These are phyloP conservation scores for Ameiurus melas DNA, from an alignment of 2,113 vertebrate genomes.

Conservation along the genomic window DNA sequence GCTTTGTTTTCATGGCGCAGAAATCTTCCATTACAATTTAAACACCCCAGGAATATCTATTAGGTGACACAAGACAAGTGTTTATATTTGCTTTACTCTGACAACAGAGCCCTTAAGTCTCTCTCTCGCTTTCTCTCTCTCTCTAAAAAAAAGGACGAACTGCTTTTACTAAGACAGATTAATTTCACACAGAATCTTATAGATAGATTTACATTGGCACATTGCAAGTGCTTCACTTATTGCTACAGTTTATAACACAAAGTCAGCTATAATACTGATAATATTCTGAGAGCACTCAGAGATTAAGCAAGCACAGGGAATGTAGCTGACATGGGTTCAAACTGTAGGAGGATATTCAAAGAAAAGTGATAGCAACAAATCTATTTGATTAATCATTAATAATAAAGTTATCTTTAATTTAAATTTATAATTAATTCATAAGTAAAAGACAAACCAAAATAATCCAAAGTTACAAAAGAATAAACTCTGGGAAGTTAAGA, in stretches of 20 bases:
- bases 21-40: slow-evolving; percentile 15
- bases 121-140: neutral
- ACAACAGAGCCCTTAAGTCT: slow-evolving; percentile 37
- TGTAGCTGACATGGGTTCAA: slow-evolving; percentile 26
- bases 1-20: slow-evolving; percentile 15
- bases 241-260: slow-evolving; percentile 29
- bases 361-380: slow-evolving; percentile 35
- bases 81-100: slow-evolving; percentile 6
- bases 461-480: slow-evolving; percentile 18
- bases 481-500: slow-evolving; percentile 40
- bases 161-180: slow-evolving; percentile 22
- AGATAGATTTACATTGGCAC: slow-evolving; percentile 28
- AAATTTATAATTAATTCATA: neutral
- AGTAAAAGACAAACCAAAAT: neutral
- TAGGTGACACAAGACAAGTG: slow-evolving; percentile 19
- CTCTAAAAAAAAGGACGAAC: neutral
- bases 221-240: slow-evolving; percentile 31
- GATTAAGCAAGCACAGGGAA: slow-evolving; percentile 26
- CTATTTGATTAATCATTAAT: slow-evolving; percentile 37
- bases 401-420: slow-evolving; percentile 11
- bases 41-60: neutral
- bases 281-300: slow-evolving; percentile 29
- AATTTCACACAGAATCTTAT: slow-evolving; percentile 30
- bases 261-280: slow-evolving; percentile 51
- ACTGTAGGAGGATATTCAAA: slow-evolving; percentile 28